Percentiles rank a stretch among this genome's conserved stretches.
phyloP scores from a whole-genome alignment of 2,113 vertebrate species.

The Cheilinus undulatus region DNA sequence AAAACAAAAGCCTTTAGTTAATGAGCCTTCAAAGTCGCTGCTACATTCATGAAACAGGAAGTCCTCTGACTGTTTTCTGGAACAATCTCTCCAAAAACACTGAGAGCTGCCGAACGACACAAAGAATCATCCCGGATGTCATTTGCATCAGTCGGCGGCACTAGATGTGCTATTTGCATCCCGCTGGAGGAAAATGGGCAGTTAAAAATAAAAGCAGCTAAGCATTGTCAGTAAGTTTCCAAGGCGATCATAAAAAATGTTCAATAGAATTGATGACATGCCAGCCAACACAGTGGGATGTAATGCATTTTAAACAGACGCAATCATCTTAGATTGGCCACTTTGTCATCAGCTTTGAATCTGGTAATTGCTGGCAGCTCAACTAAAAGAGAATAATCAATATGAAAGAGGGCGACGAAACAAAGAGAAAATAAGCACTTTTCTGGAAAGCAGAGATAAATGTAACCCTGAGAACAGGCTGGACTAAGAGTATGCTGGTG shows the following conservation, averaged over 20 bases:
- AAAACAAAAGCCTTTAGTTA: slow-evolving; percentile 21
- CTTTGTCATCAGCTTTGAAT: slow-evolving; percentile 78
- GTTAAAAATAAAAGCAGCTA: slow-evolving; percentile 57
- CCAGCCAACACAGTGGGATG: slow-evolving; percentile 68
- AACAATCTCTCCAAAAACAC: slow-evolving; percentile 32
- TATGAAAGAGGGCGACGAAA: slow-evolving; percentile 58
- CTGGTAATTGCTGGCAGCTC: slow-evolving; percentile 74
- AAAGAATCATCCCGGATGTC: slow-evolving; percentile 25
- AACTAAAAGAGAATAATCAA: slow-evolving; percentile 78
- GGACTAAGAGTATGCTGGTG: slow-evolving; percentile 5
- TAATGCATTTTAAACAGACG: slow-evolving; percentile 80
- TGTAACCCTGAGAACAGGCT: slow-evolving; percentile 9
- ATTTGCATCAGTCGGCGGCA: slow-evolving; percentile 43
- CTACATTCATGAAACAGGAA: slow-evolving; percentile 19
- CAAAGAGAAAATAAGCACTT: slow-evolving; percentile 61
- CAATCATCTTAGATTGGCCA: slow-evolving; percentile 80
- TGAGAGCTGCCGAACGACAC: slow-evolving; percentile 29
- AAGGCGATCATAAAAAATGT: slow-evolving; percentile 69
- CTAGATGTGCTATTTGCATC: slow-evolving; percentile 34
- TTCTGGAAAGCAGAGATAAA: slow-evolving; percentile 34
- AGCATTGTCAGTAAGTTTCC: slow-evolving; percentile 64
- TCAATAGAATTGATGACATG: slow-evolving; percentile 78
- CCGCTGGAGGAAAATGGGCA: slow-evolving; percentile 39
- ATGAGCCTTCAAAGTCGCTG: slow-evolving; percentile 41
- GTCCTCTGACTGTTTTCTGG: slow-evolving; percentile 15